Percentiles rank a stretch among this genome's conserved stretches.
Evolutionary conservation across 2,797 vertebrate genomes (phyloP).

Genomic region (Pseudocheirus occidentalis): DNA sequence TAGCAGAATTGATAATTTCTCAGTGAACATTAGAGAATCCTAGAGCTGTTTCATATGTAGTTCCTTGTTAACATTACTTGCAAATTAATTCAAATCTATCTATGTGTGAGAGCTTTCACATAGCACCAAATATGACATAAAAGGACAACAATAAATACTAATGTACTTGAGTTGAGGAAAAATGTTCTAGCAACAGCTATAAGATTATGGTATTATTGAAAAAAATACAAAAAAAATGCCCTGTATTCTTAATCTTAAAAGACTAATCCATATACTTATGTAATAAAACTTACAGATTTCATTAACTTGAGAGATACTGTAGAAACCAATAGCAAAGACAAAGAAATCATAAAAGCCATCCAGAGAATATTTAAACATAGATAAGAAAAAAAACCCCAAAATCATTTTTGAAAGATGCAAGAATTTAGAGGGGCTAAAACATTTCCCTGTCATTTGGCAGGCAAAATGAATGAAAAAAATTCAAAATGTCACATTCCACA

Average conservation of each 20-base stretch:
- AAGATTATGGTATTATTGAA: neutral
- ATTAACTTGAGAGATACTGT: neutral
- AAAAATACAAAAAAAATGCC: neutral
- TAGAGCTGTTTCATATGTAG: constrained; percentile 34
- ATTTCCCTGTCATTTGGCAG: neutral
- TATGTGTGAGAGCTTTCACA: constrained; percentile 62
- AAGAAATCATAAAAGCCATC: constrained; percentile 14
- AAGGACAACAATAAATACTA: constrained; percentile 52
- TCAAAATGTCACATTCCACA: neutral
- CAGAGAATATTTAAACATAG: neutral
- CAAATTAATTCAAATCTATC: constrained; percentile 76
- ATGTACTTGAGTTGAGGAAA: constrained; percentile 31
- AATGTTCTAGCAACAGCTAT: constrained; percentile 25
- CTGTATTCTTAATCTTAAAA: neutral
- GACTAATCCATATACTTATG: neutral
- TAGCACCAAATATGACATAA: constrained; percentile 54
- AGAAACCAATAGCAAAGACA: constrained; percentile 24
- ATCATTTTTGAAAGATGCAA: constrained; percentile 12
- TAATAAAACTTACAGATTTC: constrained; percentile 14
- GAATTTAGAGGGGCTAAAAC: neutral
- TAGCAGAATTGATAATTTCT: constrained; percentile 54
- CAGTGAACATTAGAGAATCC: constrained; percentile 46
- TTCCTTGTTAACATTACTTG: constrained; percentile 68
- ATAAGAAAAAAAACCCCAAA: neutral
- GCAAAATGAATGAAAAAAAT: constrained; percentile 16